These are phyloP conservation scores for Flexamia atlantica DNA, from an alignment of 2,888 invertebrate species.

Conservation along the genomic window DNA sequence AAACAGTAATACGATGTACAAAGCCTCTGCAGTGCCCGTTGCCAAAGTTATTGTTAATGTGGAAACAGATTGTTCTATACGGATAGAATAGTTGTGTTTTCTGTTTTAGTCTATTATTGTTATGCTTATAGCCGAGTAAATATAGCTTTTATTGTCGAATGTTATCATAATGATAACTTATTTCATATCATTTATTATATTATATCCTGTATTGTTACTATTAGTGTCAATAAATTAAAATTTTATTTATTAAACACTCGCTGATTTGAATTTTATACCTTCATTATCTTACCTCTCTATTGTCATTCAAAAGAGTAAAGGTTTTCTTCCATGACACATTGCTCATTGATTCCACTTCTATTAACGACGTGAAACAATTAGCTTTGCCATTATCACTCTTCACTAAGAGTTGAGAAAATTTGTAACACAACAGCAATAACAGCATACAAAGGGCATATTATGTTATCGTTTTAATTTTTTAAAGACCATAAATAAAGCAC, in stretches of 20 bases:
- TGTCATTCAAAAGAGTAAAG: too few relatives aligned
- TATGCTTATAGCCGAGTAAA: constrained; percentile 56
- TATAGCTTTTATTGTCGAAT: constrained; percentile 37
- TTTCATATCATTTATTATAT: constrained; percentile 53
- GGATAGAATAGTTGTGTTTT: constrained; percentile 51
- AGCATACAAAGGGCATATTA: too few relatives aligned
- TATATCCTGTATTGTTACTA: constrained; percentile 56
- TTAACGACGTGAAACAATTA: too few relatives aligned
- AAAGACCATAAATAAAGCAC: too few relatives aligned
- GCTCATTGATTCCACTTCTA: too few relatives aligned
- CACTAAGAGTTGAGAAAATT: too few relatives aligned
- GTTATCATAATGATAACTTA: constrained; percentile 61
- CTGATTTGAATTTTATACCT: background rate
- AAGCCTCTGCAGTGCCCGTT: constrained; percentile 58
- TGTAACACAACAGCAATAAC: too few relatives aligned
- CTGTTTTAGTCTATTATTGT: constrained; percentile 51
- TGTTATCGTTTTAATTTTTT: too few relatives aligned
- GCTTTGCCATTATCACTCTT: too few relatives aligned
- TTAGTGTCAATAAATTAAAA: constrained; percentile 58
- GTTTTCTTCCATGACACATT: too few relatives aligned
- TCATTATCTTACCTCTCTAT: too few relatives aligned
- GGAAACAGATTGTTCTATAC: constrained; percentile 51
- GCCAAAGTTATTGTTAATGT: constrained; percentile 64
- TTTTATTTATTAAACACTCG: constrained; percentile 45
- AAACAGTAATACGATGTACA: constrained; percentile 69